Evolutionary conservation across 2,113 vertebrate genomes (phyloP).

Genomic region (Formicarius rufipectus): DNA sequence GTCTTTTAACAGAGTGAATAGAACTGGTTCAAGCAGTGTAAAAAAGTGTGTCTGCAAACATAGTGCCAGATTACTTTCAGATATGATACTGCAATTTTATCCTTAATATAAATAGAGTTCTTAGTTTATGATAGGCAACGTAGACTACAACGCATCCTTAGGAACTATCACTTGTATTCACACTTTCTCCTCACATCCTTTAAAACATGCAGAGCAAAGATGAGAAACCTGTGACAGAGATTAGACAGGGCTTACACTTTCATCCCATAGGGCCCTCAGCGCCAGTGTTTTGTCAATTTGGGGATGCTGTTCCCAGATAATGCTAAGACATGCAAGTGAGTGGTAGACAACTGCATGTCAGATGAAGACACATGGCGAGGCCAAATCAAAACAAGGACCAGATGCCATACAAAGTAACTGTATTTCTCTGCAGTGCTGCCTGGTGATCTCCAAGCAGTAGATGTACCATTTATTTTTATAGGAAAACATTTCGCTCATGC

Average conservation of each 20-base stretch:
- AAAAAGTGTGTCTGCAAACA: not conserved
- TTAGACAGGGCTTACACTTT: not conserved
- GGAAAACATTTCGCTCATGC: not conserved
- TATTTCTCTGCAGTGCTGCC: not conserved
- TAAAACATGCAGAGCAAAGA: not conserved
- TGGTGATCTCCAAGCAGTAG: not conserved
- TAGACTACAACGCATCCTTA: not conserved
- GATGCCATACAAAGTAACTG: not conserved
- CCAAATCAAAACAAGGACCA: not conserved
- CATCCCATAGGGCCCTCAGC: not conserved
- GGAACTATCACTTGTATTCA: not conserved
- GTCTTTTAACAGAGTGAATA: not conserved
- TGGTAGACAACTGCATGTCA: not conserved
- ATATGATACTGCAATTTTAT: not conserved
- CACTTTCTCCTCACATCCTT: not conserved
- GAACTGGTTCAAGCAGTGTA: not conserved
- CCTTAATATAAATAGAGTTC: not conserved
- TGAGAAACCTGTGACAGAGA: not conserved
- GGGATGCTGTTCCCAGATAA: not conserved
- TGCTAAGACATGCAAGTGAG: not conserved
- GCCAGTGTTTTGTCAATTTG: not conserved
- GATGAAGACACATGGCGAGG: fast-evolving
- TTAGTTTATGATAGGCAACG: not conserved
- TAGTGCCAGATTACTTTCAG: not conserved
- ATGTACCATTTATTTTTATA: not conserved